These are phyloP conservation scores for Corythornis madagascariensis DNA, from an alignment of 2,113 vertebrate genomes.

Conservation along the genomic window DNA sequence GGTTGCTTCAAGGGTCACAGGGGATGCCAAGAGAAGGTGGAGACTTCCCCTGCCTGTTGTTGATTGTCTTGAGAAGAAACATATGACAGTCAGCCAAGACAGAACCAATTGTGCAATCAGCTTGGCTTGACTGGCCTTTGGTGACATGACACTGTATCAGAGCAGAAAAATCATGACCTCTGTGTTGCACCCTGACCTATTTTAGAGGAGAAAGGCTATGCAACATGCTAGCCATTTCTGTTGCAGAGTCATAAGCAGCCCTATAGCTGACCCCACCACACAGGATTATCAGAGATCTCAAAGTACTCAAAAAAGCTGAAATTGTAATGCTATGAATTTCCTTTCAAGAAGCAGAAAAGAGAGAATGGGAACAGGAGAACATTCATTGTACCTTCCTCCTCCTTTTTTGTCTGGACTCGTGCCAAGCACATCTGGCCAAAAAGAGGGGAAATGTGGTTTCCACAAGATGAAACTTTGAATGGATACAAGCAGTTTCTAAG, in stretches of 20 bases:
- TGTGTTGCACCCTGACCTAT: not conserved
- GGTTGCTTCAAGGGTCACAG: not conserved
- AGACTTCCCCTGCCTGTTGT: not conserved
- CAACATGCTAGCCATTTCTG: fast-evolving
- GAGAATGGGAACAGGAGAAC: not conserved
- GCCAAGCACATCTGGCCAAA: conserved; percentile 26
- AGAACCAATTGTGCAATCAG: not conserved
- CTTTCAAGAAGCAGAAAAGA: not conserved
- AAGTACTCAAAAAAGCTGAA: not conserved
- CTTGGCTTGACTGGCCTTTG: not conserved
- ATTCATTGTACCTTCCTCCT: not conserved
- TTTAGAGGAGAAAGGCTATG: not conserved
- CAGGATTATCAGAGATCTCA: not conserved
- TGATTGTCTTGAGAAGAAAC: not conserved
- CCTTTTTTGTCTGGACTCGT: not conserved
- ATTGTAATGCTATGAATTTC: not conserved
- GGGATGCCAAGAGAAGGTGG: not conserved
- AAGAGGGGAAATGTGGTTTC: conserved; percentile 39
- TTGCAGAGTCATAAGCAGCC: fast-evolving
- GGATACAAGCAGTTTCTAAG: conserved; percentile 63
- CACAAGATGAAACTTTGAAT: conserved; percentile 49
- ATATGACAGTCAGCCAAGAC: not conserved
- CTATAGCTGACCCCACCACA: not conserved
- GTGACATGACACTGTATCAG: not conserved
- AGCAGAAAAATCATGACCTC: not conserved